Evolutionary conservation across 2,113 vertebrate genomes (phyloP).

Genomic region (Peromyscus leucopus): DNA sequence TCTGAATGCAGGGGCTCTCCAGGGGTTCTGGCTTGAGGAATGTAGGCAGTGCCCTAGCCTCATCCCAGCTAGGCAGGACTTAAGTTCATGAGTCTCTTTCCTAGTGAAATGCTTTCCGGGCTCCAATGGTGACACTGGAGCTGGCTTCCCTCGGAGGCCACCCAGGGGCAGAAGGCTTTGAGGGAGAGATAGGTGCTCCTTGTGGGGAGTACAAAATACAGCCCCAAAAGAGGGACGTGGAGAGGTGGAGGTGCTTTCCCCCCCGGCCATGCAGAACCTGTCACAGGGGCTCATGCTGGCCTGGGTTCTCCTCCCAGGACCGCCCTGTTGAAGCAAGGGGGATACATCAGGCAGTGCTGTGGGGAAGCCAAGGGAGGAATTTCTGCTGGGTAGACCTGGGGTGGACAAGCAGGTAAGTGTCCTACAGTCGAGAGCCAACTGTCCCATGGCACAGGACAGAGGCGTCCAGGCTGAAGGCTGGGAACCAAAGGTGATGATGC

Average conservation of each 20-base stretch:
- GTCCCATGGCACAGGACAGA: neutral
- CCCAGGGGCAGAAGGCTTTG: neutral
- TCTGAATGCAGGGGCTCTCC: neutral
- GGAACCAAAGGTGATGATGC: neutral
- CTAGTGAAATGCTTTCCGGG: neutral
- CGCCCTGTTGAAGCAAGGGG: neutral
- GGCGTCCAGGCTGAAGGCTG: neutral
- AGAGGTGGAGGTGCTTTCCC: neutral
- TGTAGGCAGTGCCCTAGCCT: neutral
- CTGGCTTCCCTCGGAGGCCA: neutral
- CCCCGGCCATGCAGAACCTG: constrained; percentile 84
- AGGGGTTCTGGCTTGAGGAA: neutral
- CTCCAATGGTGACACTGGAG: neutral
- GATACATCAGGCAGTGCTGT: neutral
- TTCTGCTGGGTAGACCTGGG: neutral
- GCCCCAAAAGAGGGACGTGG: no score
- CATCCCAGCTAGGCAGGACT: neutral
- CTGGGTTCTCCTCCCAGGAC: constrained; percentile 75
- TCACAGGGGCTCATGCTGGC: constrained; percentile 70
- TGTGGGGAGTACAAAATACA: neutral
- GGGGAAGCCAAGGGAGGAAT: neutral
- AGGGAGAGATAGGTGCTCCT: neutral
- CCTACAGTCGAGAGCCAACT: neutral
- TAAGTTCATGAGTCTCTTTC: neutral
- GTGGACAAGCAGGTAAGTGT: neutral